Conservation (phyloP, 2,113 vertebrate genomes). For the Galbula dea region DNA sequence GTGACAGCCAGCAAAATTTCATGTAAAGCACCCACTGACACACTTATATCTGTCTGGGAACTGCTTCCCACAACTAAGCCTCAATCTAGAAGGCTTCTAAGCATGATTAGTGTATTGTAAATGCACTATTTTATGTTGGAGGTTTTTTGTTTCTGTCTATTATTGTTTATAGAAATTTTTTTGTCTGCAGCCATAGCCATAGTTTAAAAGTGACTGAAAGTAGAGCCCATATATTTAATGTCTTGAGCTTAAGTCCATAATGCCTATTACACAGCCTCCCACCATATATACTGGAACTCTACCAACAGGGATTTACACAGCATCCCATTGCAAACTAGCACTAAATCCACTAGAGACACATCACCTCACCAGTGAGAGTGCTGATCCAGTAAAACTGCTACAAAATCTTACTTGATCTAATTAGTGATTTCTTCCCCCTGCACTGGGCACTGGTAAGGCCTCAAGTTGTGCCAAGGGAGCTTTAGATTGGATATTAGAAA, state of each 20-base stretch:
- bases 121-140: not conserved
- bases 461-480: no score
- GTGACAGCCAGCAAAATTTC: not conserved
- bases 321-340: not conserved
- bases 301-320: not conserved
- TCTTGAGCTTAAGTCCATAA: not conserved
- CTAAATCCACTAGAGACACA: not conserved
- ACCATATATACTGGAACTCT: not conserved
- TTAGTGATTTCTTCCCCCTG: no score
- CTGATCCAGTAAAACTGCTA: not conserved
- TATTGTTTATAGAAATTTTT: not conserved
- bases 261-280: not conserved
- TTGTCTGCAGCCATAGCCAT: not conserved
- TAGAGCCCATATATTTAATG: not conserved
- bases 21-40: not conserved
- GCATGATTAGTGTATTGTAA: not conserved
- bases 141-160: not conserved
- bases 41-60: not conserved
- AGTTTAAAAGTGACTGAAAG: not conserved
- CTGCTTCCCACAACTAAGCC: not conserved
- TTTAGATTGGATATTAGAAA: no score
- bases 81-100: not conserved
- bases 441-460: no score
- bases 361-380: not conserved
- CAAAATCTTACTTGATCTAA: not conserved